Percentiles rank a stretch among this genome's conserved stretches.
phyloP scores from a whole-genome alignment of 2,797 vertebrate genomes.

The Pangasius macronema region DNA sequence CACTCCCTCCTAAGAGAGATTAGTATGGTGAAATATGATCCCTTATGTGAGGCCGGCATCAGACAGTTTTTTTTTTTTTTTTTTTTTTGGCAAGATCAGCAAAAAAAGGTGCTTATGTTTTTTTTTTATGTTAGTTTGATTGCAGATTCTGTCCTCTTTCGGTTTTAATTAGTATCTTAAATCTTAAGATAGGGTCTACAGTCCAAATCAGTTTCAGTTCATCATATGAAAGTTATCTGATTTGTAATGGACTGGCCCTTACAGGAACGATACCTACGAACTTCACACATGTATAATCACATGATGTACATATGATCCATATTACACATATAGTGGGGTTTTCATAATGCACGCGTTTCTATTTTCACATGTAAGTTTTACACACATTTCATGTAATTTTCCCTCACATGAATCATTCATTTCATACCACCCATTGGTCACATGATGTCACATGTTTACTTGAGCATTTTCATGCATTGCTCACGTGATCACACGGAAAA shows the following conservation, averaged over 20 bases:
- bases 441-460: not conserved
- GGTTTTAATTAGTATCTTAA: not conserved
- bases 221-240: not conserved
- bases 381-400: not conserved
- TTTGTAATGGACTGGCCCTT: not conserved
- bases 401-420: not conserved
- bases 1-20: slow-evolving; percentile 76
- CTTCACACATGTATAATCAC: not conserved
- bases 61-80: slow-evolving; percentile 63
- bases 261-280: not conserved
- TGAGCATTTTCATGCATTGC: not conserved
- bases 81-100: slow-evolving; percentile 62
- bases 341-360: too few species aligned
- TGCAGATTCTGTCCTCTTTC: slow-evolving; percentile 6
- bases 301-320: not conserved
- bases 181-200: not conserved
- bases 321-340: not conserved
- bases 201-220: not conserved
- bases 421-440: not conserved
- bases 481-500: not conserved
- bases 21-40: slow-evolving; percentile 71
- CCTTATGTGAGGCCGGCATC: slow-evolving; percentile 70
- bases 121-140: slow-evolving; percentile 32
- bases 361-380: not conserved
- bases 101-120: slow-evolving; percentile 14